phyloP scores from a whole-genome alignment of 2,113 vertebrate genomes.

The Eulemur macaco region DNA sequence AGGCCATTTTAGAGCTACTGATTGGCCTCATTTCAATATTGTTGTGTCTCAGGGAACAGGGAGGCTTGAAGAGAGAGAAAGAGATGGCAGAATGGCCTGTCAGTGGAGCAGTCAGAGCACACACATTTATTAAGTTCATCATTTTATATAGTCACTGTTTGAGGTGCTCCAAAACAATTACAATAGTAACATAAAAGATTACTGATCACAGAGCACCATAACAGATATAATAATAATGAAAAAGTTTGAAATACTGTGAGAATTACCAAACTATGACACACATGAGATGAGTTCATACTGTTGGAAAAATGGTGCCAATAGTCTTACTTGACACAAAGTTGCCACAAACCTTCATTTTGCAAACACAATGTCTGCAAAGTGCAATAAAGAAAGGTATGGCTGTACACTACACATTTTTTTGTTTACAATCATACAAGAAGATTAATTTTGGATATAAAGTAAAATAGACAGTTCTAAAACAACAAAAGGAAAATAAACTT shows the following conservation, averaged over 20 bases:
- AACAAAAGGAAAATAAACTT: constrained; percentile 11
- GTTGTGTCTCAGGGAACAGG: not conserved
- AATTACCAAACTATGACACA: not conserved
- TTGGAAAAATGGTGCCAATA: not conserved
- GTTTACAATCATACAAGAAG: not conserved
- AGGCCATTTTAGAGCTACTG: not conserved
- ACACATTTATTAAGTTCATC: not conserved
- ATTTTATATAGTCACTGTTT: not conserved
- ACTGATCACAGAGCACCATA: not conserved
- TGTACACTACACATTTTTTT: not conserved
- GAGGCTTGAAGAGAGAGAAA: no score
- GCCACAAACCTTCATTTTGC: not conserved
- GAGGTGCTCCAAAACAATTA: not conserved
- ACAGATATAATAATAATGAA: not conserved
- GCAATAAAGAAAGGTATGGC: not conserved
- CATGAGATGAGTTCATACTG: not conserved
- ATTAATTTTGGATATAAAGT: not conserved
- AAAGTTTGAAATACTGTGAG: not conserved
- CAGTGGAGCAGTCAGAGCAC: not conserved
- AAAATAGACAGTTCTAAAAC: not conserved
- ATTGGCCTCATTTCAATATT: not conserved
- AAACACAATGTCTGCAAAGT: not conserved
- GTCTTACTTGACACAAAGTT: not conserved
- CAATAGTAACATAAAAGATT: not conserved
- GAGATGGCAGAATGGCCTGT: not conserved